A percentile compares a stretch with the other conserved stretches of the same genome.
Conservation (phyloP, 2,113 vertebrate genomes). For the Sinocyclocheilus grahami region DNA sequence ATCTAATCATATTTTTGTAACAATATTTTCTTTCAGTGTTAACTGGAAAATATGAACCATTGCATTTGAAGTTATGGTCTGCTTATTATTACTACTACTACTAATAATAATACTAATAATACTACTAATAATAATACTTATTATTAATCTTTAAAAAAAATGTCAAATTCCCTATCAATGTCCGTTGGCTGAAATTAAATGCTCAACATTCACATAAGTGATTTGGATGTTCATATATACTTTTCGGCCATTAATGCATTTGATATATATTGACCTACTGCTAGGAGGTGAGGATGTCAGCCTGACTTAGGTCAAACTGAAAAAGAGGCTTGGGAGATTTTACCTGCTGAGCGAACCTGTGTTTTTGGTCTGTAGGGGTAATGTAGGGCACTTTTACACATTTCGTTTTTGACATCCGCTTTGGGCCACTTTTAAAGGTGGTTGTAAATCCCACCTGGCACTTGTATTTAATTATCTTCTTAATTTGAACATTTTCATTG, state of each 20-base stretch:
- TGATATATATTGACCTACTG: not conserved
- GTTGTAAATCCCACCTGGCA: not conserved
- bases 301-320: slow-evolving; percentile 22
- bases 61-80: not conserved
- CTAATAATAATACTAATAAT: no score
- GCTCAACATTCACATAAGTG: not conserved
- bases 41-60: no score
- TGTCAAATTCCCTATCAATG: not conserved
- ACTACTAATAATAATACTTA: rapidly evolving
- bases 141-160: not conserved
- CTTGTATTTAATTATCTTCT: not conserved
- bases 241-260: not conserved
- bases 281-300: slow-evolving; percentile 40
- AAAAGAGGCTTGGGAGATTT: not conserved
- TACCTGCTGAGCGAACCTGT: not conserved
- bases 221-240: not conserved
- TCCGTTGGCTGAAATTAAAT: not conserved
- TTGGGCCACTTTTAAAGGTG: not conserved
- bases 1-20: no score
- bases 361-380: not conserved
- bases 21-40: no score
- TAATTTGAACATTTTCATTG: not conserved
- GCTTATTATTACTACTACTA: not conserved
- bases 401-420: not conserved
- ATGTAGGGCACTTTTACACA: not conserved